These are phyloP conservation scores for Drosophila falleni DNA, from an alignment of 2,888 invertebrate genomes.

Conservation along the genomic window DNA sequence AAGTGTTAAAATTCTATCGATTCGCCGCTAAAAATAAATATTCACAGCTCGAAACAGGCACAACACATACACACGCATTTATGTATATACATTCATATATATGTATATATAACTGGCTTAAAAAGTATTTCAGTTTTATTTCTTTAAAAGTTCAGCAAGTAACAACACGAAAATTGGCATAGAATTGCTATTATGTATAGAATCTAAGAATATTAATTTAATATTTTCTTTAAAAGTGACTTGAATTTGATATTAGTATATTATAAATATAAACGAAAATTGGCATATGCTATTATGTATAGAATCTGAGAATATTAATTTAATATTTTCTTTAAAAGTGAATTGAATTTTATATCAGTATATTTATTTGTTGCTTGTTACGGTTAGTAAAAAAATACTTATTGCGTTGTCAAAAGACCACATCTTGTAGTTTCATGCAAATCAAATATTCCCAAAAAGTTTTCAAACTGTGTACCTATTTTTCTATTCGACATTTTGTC, in stretches of 20 bases:
- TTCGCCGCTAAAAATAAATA: slow-evolving; percentile 72
- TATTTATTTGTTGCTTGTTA: not conserved
- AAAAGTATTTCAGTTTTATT: not conserved
- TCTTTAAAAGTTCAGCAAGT: not conserved
- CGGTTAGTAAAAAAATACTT: too few relatives aligned
- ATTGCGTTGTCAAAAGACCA: too few relatives aligned
- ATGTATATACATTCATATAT: slow-evolving; percentile 1
- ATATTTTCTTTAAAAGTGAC: not conserved
- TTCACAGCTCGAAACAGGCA: slow-evolving; percentile 24
- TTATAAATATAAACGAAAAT: not conserved
- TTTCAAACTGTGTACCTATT: not conserved
- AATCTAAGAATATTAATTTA: not conserved
- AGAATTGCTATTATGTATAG: not conserved
- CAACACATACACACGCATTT: slow-evolving; percentile 8
- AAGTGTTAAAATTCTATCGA: slow-evolving; percentile 76
- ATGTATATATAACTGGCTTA: not conserved
- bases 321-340: not conserved
- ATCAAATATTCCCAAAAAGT: not conserved
- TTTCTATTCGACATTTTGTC: slow-evolving; percentile 1
- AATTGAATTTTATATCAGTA: not conserved
- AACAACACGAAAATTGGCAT: not conserved
- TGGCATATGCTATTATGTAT: not conserved
- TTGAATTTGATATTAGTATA: not conserved
- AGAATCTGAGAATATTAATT: not conserved
- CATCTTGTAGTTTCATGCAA: not conserved